phyloP scores from a whole-genome alignment of 2,888 invertebrate genomes.

The Chloromyia formosa region DNA sequence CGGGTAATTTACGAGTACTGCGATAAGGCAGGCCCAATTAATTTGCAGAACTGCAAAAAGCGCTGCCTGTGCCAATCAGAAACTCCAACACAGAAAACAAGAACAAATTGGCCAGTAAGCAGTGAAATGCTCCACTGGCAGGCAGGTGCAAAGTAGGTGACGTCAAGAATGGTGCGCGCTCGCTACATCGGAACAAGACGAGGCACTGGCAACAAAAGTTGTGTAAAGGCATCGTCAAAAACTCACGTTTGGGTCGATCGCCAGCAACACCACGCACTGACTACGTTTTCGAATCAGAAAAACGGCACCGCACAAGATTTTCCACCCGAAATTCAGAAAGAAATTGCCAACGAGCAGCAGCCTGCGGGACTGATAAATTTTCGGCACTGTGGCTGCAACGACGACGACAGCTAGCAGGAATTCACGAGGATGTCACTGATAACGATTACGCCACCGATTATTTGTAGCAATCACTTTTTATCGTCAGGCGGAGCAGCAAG shows the following conservation, averaged over 20 bases:
- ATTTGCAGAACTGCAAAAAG: too few relatives aligned
- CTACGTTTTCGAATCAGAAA: background rate
- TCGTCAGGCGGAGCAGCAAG: background rate
- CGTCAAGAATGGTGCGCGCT: background rate
- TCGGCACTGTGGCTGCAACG: slow-evolving; percentile 3
- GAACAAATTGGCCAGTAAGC: background rate
- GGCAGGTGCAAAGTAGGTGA: background rate
- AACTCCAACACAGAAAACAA: too few relatives aligned
- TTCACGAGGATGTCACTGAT: slow-evolving; percentile 24
- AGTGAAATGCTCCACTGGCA: background rate
- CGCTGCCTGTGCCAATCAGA: too few relatives aligned
- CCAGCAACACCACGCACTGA: background rate
- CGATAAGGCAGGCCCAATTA: too few relatives aligned
- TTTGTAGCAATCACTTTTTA: background rate
- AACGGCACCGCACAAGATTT: too few relatives aligned
- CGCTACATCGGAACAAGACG: background rate
- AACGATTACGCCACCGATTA: slow-evolving; percentile 20
- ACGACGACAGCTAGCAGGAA: background rate
- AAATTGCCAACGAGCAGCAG: too few relatives aligned
- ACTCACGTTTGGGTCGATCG: background rate
- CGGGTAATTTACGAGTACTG: too few relatives aligned
- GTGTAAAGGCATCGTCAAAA: background rate
- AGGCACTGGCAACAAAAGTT: background rate
- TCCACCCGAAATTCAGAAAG: too few relatives aligned
- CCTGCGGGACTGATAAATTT: too few relatives aligned